Conservation (phyloP, 2,888 invertebrate species). For the Noctuana brunneofusca region DNA sequence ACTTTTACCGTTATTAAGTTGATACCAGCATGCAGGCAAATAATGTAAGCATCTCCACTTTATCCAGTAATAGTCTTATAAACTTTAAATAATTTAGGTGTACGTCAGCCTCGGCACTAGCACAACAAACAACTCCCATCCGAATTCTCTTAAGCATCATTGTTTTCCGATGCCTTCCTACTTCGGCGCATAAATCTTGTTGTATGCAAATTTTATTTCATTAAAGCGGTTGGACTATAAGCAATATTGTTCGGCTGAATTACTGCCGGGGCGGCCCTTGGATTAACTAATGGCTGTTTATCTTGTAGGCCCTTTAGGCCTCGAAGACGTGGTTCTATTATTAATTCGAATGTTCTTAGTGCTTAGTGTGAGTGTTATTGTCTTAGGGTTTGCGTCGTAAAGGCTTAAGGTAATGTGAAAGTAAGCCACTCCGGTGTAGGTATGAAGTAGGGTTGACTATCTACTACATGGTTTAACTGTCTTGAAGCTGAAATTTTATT, state of each 20-base stretch:
- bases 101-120: neutral
- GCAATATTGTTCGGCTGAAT: constrained; percentile 75
- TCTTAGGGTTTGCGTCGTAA: constrained; percentile 11
- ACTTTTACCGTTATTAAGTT: no score
- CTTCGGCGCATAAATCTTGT: constrained; percentile 73
- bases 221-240: constrained; percentile 77
- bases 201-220: constrained; percentile 82
- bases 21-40: no score
- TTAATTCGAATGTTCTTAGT: constrained; percentile 50
- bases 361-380: constrained; percentile 6
- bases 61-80: no score
- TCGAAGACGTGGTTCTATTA: constrained; percentile 65
- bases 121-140: constrained; percentile 49
- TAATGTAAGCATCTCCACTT: no score
- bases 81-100: neutral
- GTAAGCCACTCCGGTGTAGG: neutral
- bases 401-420: neutral
- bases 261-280: constrained; percentile 71
- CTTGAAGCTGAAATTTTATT: no score
- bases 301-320: constrained; percentile 68
- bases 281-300: constrained; percentile 82
- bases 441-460: no score
- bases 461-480: no score
- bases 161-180: constrained; percentile 67
- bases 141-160: constrained; percentile 56